A percentile compares a stretch with the other conserved stretches of the same genome.
Evolutionary conservation across 2,113 vertebrate genomes (phyloP).

Genomic region (Perognathus longimembris): DNA sequence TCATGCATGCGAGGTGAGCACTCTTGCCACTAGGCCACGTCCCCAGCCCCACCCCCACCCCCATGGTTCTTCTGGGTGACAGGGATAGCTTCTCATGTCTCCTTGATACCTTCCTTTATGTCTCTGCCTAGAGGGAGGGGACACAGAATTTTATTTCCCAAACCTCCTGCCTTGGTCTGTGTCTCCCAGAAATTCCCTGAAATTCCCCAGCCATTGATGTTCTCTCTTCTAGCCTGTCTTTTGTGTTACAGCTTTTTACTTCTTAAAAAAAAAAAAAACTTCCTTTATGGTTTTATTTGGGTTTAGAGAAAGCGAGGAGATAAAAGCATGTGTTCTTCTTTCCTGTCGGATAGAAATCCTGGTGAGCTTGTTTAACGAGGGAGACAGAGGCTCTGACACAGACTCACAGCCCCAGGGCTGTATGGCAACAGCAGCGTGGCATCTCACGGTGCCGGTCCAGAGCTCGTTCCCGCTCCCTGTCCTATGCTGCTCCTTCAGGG

Average conservation of each 20-base stretch:
- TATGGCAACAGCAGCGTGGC: fast-evolving
- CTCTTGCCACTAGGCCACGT: no score
- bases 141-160: not conserved
- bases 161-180: not conserved
- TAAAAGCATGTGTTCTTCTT: not conserved
- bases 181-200: not conserved
- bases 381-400: not conserved
- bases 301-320: not conserved
- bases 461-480: not conserved
- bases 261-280: not conserved
- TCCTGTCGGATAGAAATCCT: not conserved
- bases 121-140: not conserved
- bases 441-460: not conserved
- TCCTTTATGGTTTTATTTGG: not conserved
- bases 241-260: not conserved
- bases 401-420: not conserved
- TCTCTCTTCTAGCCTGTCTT: not conserved
- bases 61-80: fast-evolving
- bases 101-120: fast-evolving
- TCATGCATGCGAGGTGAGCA: no score
- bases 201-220: not conserved
- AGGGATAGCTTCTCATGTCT: no score
- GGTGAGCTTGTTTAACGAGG: not conserved
- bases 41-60: no score
- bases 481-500: not conserved